A percentile compares a stretch with the other conserved stretches of the same genome.
Conservation (phyloP, 2,113 vertebrate species). For the Vireo altiloquus region DNA sequence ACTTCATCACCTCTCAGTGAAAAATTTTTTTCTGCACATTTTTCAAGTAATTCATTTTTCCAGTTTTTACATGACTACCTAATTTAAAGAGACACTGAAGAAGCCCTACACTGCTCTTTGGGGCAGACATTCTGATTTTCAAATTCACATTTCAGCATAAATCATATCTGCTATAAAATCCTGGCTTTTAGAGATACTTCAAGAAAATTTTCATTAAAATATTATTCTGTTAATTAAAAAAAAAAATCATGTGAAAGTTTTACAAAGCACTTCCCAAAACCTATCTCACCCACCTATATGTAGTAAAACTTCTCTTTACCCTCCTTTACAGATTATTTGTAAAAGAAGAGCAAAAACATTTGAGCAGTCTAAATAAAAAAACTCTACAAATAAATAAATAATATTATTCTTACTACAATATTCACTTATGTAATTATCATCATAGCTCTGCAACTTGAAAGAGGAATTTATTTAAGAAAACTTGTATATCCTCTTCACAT, state of each 20-base stretch:
- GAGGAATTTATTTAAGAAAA: not conserved
- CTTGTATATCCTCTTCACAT: not conserved
- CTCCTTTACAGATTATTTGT: not conserved
- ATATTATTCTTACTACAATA: not conserved
- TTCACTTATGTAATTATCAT: not conserved
- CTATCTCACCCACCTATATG: not conserved
- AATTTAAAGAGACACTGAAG: not conserved
- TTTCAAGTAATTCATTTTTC: not conserved
- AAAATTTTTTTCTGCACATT: not conserved
- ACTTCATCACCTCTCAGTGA: not conserved
- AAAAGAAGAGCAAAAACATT: not conserved
- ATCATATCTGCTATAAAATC: not conserved
- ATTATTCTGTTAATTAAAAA: not conserved
- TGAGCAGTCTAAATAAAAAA: not conserved
- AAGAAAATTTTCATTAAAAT: not conserved
- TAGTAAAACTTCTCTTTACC: not conserved
- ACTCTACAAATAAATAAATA: not conserved
- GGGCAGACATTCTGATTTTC: not conserved
- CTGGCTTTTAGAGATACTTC: not conserved
- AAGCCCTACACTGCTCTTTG: not conserved
- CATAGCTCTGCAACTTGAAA: not conserved
- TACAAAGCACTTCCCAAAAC: not conserved
- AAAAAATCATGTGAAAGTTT: not conserved
- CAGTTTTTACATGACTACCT: not conserved
- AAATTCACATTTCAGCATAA: not conserved